Base-by-base conservation (phyloP, 2,113 vertebrate species). In the Labeo rohita region DNA sequence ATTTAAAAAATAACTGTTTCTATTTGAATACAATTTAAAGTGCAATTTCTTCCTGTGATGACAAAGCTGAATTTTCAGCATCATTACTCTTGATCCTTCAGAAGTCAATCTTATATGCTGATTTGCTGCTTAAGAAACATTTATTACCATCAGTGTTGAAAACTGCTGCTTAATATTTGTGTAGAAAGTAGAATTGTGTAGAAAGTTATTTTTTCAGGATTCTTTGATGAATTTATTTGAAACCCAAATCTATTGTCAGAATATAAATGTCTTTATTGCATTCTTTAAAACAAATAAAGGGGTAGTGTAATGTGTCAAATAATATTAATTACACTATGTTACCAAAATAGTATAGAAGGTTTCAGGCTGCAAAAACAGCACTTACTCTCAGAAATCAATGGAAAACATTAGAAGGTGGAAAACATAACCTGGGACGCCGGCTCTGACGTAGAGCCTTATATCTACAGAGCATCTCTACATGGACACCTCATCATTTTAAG, bases 311-410 rank as follows among this genome's bases (percentile, higher is more conserved):
- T 6, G 15, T 59, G 21, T 59, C 8, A 59, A 54, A 59, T 21
- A 21, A 59, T 59, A 59, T 59, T 59, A 21, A 18, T 59, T 59
- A 59, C 16, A 59, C 54, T 72, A 43, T 43, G 36, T 18, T 70
- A 70, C 68, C 68, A 70, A 70, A 70, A 18, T 70, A 70, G 15
- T 70, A 70, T 4, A 70, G 65, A 23, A 68, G 36, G 8, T 70
- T 70, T 15, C 66, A 70, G 16, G 66, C 36, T n/a, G 16, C 34
- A 43, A 12, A 79, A 54, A 56, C 50, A 56, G 18, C 18, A n/a
- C 5, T 43, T 21, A 59, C 52, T 79, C 52, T 15, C 36, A 59
- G 8, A 61, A 39, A 79, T n/a, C 4, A 59, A 43, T 59, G 76
- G 34, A 61, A 39, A 61, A 43, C 52, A n/a, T 43, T n/a, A 49